Conservation (phyloP, 2,113 vertebrate species). For the Nannospalax galili region DNA sequence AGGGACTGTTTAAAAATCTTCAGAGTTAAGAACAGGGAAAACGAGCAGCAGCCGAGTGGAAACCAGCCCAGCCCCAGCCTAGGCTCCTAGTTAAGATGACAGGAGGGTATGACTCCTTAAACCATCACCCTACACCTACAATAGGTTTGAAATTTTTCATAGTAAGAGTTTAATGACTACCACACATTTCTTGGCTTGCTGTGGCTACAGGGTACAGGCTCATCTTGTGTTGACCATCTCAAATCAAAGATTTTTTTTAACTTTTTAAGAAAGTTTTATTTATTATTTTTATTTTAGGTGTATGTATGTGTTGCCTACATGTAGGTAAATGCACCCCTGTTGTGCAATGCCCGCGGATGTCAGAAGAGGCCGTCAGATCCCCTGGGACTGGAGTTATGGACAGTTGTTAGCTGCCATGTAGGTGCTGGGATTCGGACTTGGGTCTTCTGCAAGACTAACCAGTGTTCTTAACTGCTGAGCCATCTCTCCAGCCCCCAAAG, state of each 20-base stretch:
- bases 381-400: no score
- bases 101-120: neutral
- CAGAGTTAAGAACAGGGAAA: neutral
- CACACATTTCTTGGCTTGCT: neutral
- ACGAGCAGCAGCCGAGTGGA: neutral
- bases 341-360: no score
- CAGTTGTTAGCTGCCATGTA: no score
- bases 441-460: no score
- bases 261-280: no score
- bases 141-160: neutral
- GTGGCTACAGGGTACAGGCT: neutral
- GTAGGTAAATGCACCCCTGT: no score
- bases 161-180: neutral
- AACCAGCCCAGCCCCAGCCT: neutral
- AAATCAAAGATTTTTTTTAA: no score
- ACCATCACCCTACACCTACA: neutral
- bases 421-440: no score
- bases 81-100: neutral
- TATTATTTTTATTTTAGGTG: no score
- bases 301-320: no score
- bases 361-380: no score
- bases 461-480: no score
- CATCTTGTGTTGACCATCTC: neutral
- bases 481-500: neutral
- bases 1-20: neutral